Evolutionary conservation across 2,797 vertebrate genomes (phyloP), one percentile per base, ranked within the genome.

Genomic region (Sebastes taczanowskii): DNA sequence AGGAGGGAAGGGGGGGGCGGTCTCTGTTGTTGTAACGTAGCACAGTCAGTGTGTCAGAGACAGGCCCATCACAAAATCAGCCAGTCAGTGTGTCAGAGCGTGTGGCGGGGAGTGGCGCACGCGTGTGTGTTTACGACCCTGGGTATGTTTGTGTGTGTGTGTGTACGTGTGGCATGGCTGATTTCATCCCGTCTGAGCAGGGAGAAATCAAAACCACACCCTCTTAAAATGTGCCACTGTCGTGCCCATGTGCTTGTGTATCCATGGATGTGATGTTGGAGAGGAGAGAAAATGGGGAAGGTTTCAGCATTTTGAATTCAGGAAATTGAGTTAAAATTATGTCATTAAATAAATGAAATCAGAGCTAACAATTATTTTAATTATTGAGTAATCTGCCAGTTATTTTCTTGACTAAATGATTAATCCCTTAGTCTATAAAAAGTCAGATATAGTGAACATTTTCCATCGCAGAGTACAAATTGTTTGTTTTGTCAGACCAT

Each of bases 41-140:
- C 78, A 61, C 82, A 92, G 90, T 93, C 86, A 93, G 90, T 92
- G 90, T 94, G 94, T 95, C 92, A 94, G 89, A 91, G 88, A 86
- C 84, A 77, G 85, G 84, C 89, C 93, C 86, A 86, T 89, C 85
- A 82, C 86, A 69, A 77, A 92, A 94, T 89, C 91, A 94, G 82
- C 91, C 87, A 92, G 91, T 91, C 88, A 93, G 83, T 92, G 86
- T 91, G 92, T 90, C 86, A 91, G 82, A 81, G 74, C 25, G 46
- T 56, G 82, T 7, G 49, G 49, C 1, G 63, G 86, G 85, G 90
- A 87, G 83, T 75, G 79, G 86, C 63, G 5, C 68, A 71, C 65
- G 71, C 66, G 56, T 81, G 82, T 78, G 81, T 81, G 79, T 86
- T 84, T 89, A 71, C 72, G 76, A 80, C 68, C 82, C 9, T n/a